Percentiles rank a stretch among this genome's conserved stretches.
Conservation (phyloP, 2,888 invertebrate species). For the Drosophila austrosaltans region DNA sequence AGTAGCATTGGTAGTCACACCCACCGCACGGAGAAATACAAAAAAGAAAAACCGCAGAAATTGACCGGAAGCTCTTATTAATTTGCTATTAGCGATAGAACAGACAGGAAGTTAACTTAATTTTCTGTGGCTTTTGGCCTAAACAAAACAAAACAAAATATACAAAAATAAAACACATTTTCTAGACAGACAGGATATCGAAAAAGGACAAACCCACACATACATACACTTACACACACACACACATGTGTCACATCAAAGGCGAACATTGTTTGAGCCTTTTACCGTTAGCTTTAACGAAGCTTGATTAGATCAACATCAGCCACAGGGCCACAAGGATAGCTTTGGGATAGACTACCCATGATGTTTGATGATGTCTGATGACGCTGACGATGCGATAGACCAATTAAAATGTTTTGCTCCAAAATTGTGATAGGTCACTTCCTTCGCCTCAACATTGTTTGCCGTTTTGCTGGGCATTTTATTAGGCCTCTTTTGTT, state of each 20-base stretch:
- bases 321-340: not conserved
- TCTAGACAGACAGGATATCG: slow-evolving; percentile 56
- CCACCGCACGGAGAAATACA: slow-evolving; percentile 20
- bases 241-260: slow-evolving; percentile 45
- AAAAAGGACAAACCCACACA: slow-evolving; percentile 31
- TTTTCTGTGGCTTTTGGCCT: slow-evolving; percentile 70
- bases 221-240: not conserved
- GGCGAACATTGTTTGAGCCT: slow-evolving; percentile 34
- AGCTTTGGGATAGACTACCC: slow-evolving; percentile 21
- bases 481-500: slow-evolving; percentile 39
- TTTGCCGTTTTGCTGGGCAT: slow-evolving; percentile 22
- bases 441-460: slow-evolving; percentile 41
- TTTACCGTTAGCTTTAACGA: slow-evolving; percentile 68
- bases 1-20: slow-evolving; percentile 22
- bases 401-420: slow-evolving; percentile 74
- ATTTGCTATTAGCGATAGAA: slow-evolving; percentile 81
- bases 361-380: not conserved
- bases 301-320: slow-evolving; percentile 67
- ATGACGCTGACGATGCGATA: slow-evolving; percentile 3
- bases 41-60: slow-evolving; percentile 64
- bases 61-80: slow-evolving; percentile 81
- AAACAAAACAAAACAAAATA: slow-evolving; percentile 43
- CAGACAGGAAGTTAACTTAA: slow-evolving; percentile 83
- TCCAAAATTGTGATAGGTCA: slow-evolving; percentile 71
- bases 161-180: slow-evolving; percentile 40